Conservation (phyloP, 2,888 invertebrate genomes). For the Leptopilina syphax region DNA sequence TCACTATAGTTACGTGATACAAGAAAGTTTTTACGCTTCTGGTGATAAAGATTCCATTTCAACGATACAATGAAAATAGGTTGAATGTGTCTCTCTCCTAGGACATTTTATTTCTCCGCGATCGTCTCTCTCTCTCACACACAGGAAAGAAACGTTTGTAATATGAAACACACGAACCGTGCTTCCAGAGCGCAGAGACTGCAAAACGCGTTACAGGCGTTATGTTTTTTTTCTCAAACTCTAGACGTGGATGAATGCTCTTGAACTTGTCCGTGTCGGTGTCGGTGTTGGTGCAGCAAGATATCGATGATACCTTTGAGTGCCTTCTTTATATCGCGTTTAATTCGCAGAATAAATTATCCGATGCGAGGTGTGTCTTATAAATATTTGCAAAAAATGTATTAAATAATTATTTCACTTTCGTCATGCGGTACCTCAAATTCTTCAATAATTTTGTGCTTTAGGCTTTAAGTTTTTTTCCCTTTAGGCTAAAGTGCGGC, state of each 20-base stretch:
- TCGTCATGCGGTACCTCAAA: too few relatives aligned
- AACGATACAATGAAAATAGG: constrained; percentile 31
- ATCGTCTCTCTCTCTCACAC: constrained; percentile 44
- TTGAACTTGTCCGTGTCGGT: neutral
- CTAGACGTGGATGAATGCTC: constrained; percentile 35
- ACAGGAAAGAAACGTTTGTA: constrained; percentile 53
- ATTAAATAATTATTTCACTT: too few relatives aligned
- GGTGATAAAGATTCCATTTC: constrained; percentile 35
- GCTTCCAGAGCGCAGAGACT: constrained; percentile 41
- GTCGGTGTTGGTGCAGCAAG: neutral
- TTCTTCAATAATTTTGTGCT: too few relatives aligned
- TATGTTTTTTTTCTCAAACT: constrained; percentile 49
- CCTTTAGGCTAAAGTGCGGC: too few relatives aligned
- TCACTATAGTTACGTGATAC: constrained; percentile 1
- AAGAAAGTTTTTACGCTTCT: constrained; percentile 27
- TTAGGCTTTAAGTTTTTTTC: too few relatives aligned
- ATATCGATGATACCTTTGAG: constrained; percentile 6
- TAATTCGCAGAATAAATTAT: too few relatives aligned
- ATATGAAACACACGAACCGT: constrained; percentile 45
- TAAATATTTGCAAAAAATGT: too few relatives aligned
- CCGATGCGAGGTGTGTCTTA: too few relatives aligned
- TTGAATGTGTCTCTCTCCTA: constrained; percentile 13
- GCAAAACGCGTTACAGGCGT: constrained; percentile 49
- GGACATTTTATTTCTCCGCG: constrained; percentile 25
- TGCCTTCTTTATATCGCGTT: too few relatives aligned